These are phyloP conservation scores for Volucella inflata DNA, from an alignment of 2,888 invertebrate genomes.

Conservation along the genomic window DNA sequence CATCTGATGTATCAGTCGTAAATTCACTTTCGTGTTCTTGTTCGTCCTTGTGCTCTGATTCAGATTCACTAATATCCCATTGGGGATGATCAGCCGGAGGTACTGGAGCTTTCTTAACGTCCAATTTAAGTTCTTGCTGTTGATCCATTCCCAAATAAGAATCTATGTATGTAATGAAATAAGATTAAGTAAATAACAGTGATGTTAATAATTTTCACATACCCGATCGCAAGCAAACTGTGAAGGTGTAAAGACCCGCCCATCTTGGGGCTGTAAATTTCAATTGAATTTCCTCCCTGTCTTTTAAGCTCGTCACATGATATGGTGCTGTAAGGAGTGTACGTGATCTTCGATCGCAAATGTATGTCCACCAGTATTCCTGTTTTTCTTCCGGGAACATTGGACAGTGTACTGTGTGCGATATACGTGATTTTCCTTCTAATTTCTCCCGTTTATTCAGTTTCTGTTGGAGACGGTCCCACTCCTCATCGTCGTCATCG, in stretches of 20 bases:
- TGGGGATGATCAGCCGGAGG: constrained; percentile 97
- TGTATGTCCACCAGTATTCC: constrained; percentile 99
- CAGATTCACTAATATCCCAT: constrained; percentile 98
- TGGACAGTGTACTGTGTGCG: constrained; percentile 98
- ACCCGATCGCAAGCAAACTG: constrained; percentile 95
- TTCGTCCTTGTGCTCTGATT: constrained; percentile 88
- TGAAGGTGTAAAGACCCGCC: constrained; percentile 96
- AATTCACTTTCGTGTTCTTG: constrained; percentile 88
- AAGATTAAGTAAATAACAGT: background rate
- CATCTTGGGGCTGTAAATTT: constrained; percentile 98
- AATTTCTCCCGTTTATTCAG: constrained; percentile 94
- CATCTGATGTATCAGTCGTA: constrained; percentile 87
- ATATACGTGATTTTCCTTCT: constrained; percentile 96
- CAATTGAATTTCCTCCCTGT: constrained; percentile 95
- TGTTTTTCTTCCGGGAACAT: constrained; percentile 97
- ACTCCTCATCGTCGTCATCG: constrained; percentile 93
- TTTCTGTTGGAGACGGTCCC: constrained; percentile 95
- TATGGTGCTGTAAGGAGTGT: constrained; percentile 96
- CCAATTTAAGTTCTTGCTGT: constrained; percentile 96
- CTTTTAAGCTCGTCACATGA: constrained; percentile 95
- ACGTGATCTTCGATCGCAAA: constrained; percentile 96
- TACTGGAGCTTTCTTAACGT: constrained; percentile 97
- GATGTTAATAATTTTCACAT: constrained; percentile 46
- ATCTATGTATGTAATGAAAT: constrained; percentile 85
- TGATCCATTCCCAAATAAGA: constrained; percentile 99